Evolutionary conservation across 2,888 invertebrate species (phyloP).

Genomic region (Drosophila niveifrons): DNA sequence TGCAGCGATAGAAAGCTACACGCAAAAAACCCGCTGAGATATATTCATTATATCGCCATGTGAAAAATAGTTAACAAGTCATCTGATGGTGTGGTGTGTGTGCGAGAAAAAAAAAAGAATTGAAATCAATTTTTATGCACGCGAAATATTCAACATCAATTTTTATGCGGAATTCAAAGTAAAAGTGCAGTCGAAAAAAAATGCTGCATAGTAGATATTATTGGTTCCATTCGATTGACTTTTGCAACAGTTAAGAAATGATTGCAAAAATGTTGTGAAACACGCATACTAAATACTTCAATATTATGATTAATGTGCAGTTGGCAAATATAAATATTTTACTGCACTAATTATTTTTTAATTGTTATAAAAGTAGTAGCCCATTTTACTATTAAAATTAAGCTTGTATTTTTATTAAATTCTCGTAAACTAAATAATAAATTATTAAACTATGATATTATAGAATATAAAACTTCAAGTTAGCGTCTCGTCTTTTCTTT

Average conservation of each 20-base stretch:
- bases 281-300: background rate
- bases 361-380: background rate
- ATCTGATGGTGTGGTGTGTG: slow-evolving; percentile 40
- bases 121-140: slow-evolving; percentile 16
- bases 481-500: background rate
- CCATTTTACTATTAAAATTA: background rate
- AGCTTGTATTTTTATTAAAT: too few species aligned
- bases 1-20: slow-evolving; percentile 44
- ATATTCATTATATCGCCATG: slow-evolving; percentile 48
- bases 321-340: background rate
- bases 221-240: slow-evolving; percentile 8
- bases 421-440: too few species aligned
- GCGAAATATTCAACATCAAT: background rate
- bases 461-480: background rate
- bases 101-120: slow-evolving; percentile 28
- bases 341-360: background rate
- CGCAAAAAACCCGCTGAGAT: slow-evolving; percentile 22
- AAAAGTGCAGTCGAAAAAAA: background rate
- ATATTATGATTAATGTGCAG: background rate
- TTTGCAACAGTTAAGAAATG: background rate
- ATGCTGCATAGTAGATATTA: background rate
- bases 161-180: background rate
- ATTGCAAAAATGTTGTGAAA: slow-evolving; percentile 2
- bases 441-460: too few species aligned
- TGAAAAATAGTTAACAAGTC: slow-evolving; percentile 62